These are phyloP conservation scores for Drosophila leonis DNA, from an alignment of 2,888 invertebrate genomes.

Conservation along the genomic window DNA sequence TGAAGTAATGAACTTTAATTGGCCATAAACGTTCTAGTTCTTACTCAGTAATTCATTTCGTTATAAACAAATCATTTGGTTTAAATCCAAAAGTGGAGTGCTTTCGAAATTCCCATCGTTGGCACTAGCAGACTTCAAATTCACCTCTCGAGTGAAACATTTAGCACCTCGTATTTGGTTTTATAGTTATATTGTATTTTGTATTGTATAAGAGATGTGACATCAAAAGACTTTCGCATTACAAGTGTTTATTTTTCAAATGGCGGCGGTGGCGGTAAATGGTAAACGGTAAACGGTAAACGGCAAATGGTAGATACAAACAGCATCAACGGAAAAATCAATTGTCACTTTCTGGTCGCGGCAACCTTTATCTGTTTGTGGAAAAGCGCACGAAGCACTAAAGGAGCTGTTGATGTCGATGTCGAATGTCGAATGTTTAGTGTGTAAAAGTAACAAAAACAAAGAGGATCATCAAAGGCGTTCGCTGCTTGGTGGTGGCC, in stretches of 20 bases:
- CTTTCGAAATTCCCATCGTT: background rate
- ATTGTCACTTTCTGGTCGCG: slow-evolving; percentile 74
- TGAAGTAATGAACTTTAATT: background rate
- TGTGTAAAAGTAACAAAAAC: slow-evolving; percentile 23
- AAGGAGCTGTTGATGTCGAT: slow-evolving; percentile 59
- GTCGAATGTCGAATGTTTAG: slow-evolving; percentile 28
- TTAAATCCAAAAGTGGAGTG: background rate
- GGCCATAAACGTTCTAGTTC: background rate
- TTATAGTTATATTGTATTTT: slow-evolving; percentile 36
- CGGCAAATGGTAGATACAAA: background rate
- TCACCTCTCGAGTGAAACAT: background rate
- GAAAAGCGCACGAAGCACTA: slow-evolving; percentile 34
- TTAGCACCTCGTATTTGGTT: slow-evolving; percentile 5
- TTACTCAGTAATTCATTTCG: background rate
- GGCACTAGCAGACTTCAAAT: background rate
- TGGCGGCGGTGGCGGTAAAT: slow-evolving; percentile 36
- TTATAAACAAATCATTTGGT: background rate
- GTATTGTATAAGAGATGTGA: slow-evolving; percentile 67
- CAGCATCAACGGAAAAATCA: slow-evolving; percentile 58
- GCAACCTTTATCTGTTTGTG: slow-evolving; percentile 63
- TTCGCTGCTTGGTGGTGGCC: slow-evolving; percentile 37
- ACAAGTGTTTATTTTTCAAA: slow-evolving; percentile 73
- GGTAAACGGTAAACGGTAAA: slow-evolving; percentile 5
- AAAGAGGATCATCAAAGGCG: slow-evolving; percentile 62
- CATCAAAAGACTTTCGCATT: slow-evolving; percentile 74